Evolutionary conservation across 2,888 invertebrate genomes (phyloP).

Genomic region (Eupithecia inturbata): DNA sequence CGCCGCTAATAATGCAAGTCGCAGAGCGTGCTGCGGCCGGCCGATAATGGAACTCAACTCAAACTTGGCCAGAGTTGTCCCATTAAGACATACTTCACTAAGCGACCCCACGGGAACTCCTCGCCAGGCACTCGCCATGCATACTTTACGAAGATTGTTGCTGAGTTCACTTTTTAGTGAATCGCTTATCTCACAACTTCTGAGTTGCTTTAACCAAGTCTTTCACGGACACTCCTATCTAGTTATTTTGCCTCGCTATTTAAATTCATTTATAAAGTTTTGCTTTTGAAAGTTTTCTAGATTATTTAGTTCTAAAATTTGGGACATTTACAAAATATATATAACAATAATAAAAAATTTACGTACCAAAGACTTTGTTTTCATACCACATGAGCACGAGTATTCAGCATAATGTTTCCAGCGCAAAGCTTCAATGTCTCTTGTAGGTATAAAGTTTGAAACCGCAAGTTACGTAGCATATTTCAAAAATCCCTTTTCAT

Average conservation of each 20-base stretch:
- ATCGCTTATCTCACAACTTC: conserved; percentile 21
- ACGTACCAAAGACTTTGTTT: background rate
- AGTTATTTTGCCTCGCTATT: background rate
- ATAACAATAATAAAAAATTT: no score
- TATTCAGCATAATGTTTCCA: conserved; percentile 24
- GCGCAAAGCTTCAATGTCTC: conserved; percentile 30
- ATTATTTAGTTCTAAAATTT: no score
- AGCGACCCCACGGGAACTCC: conserved; percentile 45
- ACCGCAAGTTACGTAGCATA: conserved; percentile 44
- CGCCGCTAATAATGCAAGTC: conserved; percentile 25
- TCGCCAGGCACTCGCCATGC: conserved; percentile 37
- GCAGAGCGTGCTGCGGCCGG: conserved; percentile 27
- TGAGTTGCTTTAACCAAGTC: background rate
- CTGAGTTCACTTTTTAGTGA: conserved; percentile 42
- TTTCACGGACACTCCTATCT: background rate
- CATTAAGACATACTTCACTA: conserved; percentile 57
- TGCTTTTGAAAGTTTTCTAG: background rate
- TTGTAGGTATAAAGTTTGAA: conserved; percentile 24
- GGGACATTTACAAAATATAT: no score
- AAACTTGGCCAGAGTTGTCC: conserved; percentile 47
- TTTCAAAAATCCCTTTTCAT: conserved; percentile 55
- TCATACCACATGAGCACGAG: conserved; percentile 4
- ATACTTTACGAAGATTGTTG: conserved; percentile 43
- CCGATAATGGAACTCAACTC: conserved; percentile 55
- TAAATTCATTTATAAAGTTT: no score